phyloP scores from a whole-genome alignment of 92 coral and sea anemone genomes.

The Phenganax subtilis region DNA sequence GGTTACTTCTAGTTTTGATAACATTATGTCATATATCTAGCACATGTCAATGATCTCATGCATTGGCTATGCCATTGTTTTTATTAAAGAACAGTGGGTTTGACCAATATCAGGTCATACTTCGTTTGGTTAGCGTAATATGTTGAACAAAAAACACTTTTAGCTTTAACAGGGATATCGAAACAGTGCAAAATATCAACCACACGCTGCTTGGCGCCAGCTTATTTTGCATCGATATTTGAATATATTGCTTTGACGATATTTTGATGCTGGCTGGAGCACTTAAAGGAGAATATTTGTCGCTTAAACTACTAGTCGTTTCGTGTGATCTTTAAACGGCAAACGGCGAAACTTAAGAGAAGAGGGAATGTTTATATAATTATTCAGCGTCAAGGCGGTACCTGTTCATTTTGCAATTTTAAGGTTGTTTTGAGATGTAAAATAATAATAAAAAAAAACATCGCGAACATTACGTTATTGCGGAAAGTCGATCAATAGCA shows the following conservation, averaged over 20 bases:
- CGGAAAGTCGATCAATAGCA: background rate
- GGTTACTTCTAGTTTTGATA: background rate
- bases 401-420: no score
- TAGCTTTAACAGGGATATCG: background rate
- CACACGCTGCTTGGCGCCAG: background rate
- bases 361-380: no score
- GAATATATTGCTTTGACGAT: slow-evolving; percentile 1
- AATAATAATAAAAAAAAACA: no score
- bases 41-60: background rate
- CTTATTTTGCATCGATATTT: background rate
- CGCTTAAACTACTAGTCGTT: no score
- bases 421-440: no score
- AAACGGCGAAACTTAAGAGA: no score
- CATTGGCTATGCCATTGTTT: background rate
- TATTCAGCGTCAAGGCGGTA: no score
- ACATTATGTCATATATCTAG: no score
- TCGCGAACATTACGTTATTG: no score
- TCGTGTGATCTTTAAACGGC: no score
- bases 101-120: slow-evolving; percentile 13
- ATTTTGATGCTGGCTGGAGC: background rate
- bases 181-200: slow-evolving; percentile 6
- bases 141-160: background rate
- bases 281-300: no score
- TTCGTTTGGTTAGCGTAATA: background rate
- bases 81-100: background rate